Conservation (phyloP, 2,888 invertebrate species). For the Unio pictorum region DNA sequence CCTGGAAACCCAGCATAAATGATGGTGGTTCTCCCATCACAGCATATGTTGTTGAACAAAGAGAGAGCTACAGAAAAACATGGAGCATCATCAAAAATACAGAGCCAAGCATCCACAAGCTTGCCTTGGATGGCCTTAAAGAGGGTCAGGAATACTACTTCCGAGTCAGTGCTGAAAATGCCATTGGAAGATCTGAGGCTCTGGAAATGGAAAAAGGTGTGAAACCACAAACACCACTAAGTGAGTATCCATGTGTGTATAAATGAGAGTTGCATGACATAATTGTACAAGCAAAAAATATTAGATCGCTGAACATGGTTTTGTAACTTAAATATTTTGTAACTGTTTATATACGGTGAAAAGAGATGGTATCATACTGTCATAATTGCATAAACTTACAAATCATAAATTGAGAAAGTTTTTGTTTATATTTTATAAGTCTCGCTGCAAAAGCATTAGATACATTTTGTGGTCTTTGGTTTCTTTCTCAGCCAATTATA, state of each 20-base stretch:
- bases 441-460: too few relatives aligned
- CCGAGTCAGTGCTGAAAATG: slow-evolving; percentile 88
- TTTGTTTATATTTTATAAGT: too few relatives aligned
- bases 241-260: slow-evolving; percentile 43
- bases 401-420: too few relatives aligned
- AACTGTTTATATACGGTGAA: background rate
- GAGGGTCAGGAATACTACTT: slow-evolving; percentile 89
- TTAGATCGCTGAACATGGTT: background rate
- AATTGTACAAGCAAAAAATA: too few relatives aligned
- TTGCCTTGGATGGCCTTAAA: slow-evolving; percentile 75
- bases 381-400: too few relatives aligned
- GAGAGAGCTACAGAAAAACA: slow-evolving; percentile 73
- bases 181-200: slow-evolving; percentile 87
- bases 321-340: background rate
- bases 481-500: too few relatives aligned
- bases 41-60: slow-evolving; percentile 85
- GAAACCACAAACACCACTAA: slow-evolving; percentile 60
- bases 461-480: too few relatives aligned
- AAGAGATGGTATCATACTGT: background rate
- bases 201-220: slow-evolving; percentile 51
- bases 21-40: slow-evolving; percentile 87
- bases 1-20: slow-evolving; percentile 69
- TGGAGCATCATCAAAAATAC: slow-evolving; percentile 54
- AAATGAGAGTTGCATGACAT: background rate
- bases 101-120: slow-evolving; percentile 73